Evolutionary conservation across 1,140 invertebrate species (phyloP).

Genomic region (Penaeus chinensis): DNA sequence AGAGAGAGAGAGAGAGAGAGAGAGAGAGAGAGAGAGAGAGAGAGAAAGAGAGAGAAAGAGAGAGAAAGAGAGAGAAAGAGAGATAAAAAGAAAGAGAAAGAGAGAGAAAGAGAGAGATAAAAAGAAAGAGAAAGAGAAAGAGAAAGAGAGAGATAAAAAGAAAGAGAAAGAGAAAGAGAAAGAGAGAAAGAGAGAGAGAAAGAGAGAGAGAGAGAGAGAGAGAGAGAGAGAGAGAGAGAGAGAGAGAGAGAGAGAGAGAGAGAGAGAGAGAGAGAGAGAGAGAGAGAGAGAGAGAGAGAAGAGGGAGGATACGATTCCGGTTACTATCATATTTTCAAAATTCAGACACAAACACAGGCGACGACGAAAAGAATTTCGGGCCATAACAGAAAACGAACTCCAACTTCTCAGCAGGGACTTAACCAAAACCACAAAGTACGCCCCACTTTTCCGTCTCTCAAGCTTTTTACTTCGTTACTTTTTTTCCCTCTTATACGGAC

Average conservation of each 20-base stretch:
- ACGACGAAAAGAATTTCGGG: too few species aligned
- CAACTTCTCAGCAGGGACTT: too few species aligned
- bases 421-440: too few species aligned
- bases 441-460: too few species aligned
- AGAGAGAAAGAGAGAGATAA: neutral
- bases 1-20: conserved; percentile 46
- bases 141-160: conserved; percentile 41
- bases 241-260: conserved; percentile 3
- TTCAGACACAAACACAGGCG: too few species aligned
- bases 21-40: conserved; percentile 23
- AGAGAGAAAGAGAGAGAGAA: neutral
- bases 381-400: too few species aligned
- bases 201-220: neutral
- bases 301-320: neutral
- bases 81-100: neutral
- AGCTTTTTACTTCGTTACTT: too few species aligned
- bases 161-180: neutral
- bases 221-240: neutral
- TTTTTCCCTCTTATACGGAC: too few species aligned
- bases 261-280: conserved; percentile 41
- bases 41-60: neutral
- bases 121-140: neutral
- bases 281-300: conserved; percentile 33
- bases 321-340: too few species aligned
- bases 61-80: neutral